Percentiles rank a stretch among this genome's conserved stretches.
Evolutionary conservation across 2,888 invertebrate species (phyloP).

Genomic region (Charanyca ferruginea): DNA sequence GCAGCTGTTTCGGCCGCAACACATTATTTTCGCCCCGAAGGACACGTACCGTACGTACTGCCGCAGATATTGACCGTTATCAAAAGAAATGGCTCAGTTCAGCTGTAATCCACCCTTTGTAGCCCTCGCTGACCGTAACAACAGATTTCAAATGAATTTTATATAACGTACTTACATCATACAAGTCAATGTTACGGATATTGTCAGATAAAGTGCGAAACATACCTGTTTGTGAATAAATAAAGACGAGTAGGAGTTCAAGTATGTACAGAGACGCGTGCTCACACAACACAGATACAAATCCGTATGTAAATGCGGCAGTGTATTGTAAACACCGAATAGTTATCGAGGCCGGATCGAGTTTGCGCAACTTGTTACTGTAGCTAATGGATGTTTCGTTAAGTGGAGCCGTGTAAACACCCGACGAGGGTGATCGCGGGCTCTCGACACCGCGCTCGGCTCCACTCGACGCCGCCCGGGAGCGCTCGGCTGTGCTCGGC

Average conservation of each 20-base stretch:
- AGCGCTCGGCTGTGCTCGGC: conserved; percentile 21
- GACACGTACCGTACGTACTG: conserved; percentile 45
- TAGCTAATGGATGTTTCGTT: conserved; percentile 64
- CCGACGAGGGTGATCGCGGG: conserved; percentile 35
- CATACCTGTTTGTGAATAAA: conserved; percentile 57
- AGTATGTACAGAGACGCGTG: conserved; percentile 40
- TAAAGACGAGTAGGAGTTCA: conserved; percentile 42
- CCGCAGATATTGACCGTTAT: conserved; percentile 59
- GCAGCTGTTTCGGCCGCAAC: conserved; percentile 14
- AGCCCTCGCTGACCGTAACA: conserved; percentile 50
- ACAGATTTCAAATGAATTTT: conserved; percentile 56
- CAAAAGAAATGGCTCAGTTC: conserved; percentile 62
- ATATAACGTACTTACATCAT: conserved; percentile 48
- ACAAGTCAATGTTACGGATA: conserved; percentile 32
- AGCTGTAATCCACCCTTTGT: conserved; percentile 50
- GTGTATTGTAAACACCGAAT: conserved; percentile 57
- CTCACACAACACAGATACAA: conserved; percentile 36
- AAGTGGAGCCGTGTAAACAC: conserved; percentile 61
- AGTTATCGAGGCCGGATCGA: conserved; percentile 55
- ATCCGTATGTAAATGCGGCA: conserved; percentile 57
- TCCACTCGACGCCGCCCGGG: conserved; percentile 24
- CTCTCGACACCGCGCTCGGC: conserved; percentile 32
- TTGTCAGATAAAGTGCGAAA: conserved; percentile 43
- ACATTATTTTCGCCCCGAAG: conserved; percentile 17
- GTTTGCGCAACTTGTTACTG: conserved; percentile 59